Percentiles rank a stretch among this genome's conserved stretches.
Evolutionary conservation across 2,797 vertebrate species (phyloP).

Genomic region (Etheostoma nigrum): DNA sequence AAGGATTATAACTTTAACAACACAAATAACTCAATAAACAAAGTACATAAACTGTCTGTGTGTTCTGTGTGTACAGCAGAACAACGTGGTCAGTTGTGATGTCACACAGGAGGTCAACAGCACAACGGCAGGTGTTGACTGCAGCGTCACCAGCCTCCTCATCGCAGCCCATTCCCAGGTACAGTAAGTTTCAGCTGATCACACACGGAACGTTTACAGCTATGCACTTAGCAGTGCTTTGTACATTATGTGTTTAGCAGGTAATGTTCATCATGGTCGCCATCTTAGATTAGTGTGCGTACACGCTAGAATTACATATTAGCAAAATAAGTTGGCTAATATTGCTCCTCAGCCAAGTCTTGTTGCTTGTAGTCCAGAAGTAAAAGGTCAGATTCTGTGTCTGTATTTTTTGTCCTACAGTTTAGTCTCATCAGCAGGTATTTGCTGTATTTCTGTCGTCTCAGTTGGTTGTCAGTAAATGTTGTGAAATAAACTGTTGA

Average conservation of each 20-base stretch:
- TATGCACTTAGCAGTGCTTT: neutral
- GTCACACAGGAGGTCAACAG: conserved; percentile 85
- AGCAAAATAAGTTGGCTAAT: no score
- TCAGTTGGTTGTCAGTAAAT: conserved; percentile 1
- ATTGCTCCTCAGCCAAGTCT: neutral
- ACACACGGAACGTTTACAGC: neutral
- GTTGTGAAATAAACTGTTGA: conserved; percentile 40
- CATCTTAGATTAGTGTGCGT: no score
- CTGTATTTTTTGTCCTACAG: conserved; percentile 7
- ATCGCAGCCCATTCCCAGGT: conserved; percentile 88
- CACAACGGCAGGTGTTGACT: conserved; percentile 81
- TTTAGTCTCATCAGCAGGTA: conserved; percentile 24
- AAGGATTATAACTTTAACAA: neutral
- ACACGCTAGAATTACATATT: no score
- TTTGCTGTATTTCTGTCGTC: conserved; percentile 2
- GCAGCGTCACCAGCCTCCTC: conserved; percentile 88
- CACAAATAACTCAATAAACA: neutral
- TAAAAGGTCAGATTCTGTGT: conserved; percentile 1
- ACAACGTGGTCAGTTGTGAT: conserved; percentile 89
- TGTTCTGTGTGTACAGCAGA: conserved; percentile 81
- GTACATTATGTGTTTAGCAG: no score
- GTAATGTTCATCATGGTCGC: no score
- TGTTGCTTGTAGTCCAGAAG: neutral
- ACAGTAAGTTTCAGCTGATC: conserved; percentile 55
- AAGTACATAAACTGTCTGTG: neutral